phyloP scores from a whole-genome alignment of 2,113 vertebrate genomes.

The Ardeotis arabs region DNA sequence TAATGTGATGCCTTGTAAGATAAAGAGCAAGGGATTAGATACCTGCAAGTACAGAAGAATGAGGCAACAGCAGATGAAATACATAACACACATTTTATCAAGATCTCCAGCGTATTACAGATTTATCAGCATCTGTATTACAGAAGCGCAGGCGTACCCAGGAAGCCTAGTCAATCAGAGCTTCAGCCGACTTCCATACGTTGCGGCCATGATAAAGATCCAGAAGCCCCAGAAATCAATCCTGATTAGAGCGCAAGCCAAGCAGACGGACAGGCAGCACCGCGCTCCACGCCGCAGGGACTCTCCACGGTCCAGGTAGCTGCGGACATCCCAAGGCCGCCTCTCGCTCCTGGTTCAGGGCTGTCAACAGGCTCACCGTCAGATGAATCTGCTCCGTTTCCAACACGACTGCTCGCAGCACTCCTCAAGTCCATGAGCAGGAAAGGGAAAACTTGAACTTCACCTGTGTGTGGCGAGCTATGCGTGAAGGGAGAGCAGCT shows the following conservation, averaged over 20 bases:
- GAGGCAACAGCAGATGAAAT: background rate
- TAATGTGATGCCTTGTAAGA: background rate
- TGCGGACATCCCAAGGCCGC: background rate
- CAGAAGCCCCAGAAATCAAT: background rate
- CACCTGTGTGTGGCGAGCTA: accelerated
- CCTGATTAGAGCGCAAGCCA: accelerated
- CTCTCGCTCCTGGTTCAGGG: accelerated
- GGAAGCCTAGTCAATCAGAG: background rate
- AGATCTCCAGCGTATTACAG: background rate
- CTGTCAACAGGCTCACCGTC: background rate
- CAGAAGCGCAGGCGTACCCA: background rate
- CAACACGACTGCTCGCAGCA: background rate
- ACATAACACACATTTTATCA: background rate
- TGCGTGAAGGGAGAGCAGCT: background rate
- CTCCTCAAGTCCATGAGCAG: accelerated
- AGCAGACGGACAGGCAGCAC: background rate
- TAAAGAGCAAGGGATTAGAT: background rate
- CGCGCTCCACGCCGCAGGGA: accelerated
- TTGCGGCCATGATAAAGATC: accelerated
- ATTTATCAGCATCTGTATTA: background rate
- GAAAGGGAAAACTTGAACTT: background rate
- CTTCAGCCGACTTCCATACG: background rate
- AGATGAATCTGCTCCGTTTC: background rate
- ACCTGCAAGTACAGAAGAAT: background rate
- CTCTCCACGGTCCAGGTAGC: accelerated